Evolutionary conservation across 2,888 invertebrate species (phyloP).

Genomic region (Brachypalpus laphriformis): DNA sequence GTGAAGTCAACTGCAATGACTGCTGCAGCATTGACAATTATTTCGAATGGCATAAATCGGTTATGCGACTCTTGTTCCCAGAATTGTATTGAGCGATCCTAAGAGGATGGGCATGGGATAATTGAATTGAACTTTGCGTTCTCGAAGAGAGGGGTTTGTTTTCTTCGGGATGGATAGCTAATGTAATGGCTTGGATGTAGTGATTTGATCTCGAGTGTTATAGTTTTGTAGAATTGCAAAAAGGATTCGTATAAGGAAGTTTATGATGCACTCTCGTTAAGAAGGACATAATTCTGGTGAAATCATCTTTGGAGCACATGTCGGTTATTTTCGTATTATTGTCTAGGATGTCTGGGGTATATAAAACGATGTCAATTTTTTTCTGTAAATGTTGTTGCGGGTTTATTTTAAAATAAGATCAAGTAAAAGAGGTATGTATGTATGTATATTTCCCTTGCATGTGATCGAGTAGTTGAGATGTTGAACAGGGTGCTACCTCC

Average conservation of each 20-base stretch:
- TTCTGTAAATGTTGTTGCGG: too few species aligned
- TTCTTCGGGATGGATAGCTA: background rate
- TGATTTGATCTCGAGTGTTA: slow-evolving; percentile 25
- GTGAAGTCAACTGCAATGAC: slow-evolving; percentile 64
- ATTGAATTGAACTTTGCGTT: slow-evolving; percentile 65
- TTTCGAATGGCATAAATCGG: slow-evolving; percentile 70
- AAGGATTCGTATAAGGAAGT: background rate
- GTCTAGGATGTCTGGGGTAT: too few species aligned
- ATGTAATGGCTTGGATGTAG: slow-evolving; percentile 22
- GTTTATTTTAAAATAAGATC: too few species aligned
- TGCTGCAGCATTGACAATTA: slow-evolving; percentile 70
- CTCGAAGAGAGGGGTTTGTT: background rate
- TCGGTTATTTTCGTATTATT: background rate
- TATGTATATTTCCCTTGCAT: too few species aligned
- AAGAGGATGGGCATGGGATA: slow-evolving; percentile 11
- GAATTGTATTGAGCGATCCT: slow-evolving; percentile 21
- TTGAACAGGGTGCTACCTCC: too few species aligned
- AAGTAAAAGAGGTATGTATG: too few species aligned
- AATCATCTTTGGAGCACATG: background rate
- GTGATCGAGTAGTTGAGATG: too few species aligned
- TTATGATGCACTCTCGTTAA: background rate
- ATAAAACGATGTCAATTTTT: too few species aligned
- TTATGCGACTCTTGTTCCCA: slow-evolving; percentile 45
- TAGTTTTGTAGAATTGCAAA: background rate
- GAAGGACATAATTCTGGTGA: background rate